These are phyloP conservation scores for Micronycteris hirsuta DNA, from an alignment of 2,113 vertebrate species.

Conservation along the genomic window DNA sequence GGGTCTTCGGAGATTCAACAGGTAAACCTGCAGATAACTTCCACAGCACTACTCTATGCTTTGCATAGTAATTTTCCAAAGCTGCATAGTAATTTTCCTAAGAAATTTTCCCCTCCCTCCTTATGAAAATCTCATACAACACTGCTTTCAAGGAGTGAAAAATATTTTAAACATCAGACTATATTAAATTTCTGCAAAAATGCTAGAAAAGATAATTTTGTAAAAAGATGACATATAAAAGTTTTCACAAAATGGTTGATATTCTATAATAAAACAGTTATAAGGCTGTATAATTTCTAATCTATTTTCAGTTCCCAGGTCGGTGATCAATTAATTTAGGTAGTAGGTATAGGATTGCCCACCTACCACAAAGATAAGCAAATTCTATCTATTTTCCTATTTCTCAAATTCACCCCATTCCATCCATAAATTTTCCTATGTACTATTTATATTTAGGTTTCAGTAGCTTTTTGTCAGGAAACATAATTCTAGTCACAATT, in stretches of 20 bases:
- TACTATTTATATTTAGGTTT: not conserved
- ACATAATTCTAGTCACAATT: not conserved
- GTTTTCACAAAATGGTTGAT: not conserved
- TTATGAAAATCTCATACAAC: not conserved
- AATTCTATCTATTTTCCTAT: not conserved
- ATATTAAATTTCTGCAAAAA: slow-evolving; percentile 36
- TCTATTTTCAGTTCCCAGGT: not conserved
- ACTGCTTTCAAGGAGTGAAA: slow-evolving; percentile 42
- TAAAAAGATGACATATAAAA: not conserved
- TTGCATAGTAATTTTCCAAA: not conserved
- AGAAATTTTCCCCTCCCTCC: not conserved
- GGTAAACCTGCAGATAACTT: slow-evolving; percentile 70
- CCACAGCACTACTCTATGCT: slow-evolving; percentile 42
- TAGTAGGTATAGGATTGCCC: not conserved
- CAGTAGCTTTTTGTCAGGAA: not conserved
- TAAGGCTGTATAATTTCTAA: not conserved
- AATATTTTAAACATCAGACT: slow-evolving; percentile 45
- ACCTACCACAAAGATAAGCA: not conserved
- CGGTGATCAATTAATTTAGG: not conserved
- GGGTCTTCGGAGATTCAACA: slow-evolving; percentile 70
- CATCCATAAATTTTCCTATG: not conserved
- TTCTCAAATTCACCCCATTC: not conserved
- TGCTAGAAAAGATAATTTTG: slow-evolving; percentile 32
- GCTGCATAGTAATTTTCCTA: not conserved
- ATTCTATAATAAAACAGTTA: not conserved